Conservation (phyloP, 2,113 vertebrate genomes). For the Triplophysa rosa region DNA sequence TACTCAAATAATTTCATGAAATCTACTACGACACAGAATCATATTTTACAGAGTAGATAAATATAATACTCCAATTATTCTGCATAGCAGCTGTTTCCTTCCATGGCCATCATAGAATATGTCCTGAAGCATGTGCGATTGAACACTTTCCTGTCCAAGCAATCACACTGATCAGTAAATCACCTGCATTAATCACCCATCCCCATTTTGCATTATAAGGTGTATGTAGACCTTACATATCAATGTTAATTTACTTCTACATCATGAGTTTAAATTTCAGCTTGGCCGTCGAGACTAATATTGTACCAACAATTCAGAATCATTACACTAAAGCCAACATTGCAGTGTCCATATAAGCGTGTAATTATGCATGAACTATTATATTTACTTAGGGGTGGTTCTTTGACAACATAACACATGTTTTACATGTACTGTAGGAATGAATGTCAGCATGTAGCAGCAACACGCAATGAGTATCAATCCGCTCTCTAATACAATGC, state of each 20-base stretch:
- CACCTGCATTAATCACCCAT: slow-evolving; percentile 69
- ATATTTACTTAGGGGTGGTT: slow-evolving; percentile 36
- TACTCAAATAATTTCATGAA: too few relatives aligned
- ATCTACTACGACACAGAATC: too few relatives aligned
- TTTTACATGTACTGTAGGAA: slow-evolving; percentile 70
- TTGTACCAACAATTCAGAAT: too few relatives aligned
- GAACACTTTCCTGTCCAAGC: slow-evolving; percentile 66
- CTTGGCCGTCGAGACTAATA: background rate
- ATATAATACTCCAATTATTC: too few relatives aligned
- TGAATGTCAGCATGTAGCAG: slow-evolving; percentile 46
- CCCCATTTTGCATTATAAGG: background rate
- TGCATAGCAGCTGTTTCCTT: background rate
- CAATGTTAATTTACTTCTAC: too few relatives aligned
- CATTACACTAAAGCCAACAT: background rate
- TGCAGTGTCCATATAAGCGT: too few relatives aligned
- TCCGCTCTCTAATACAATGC: slow-evolving; percentile 35
- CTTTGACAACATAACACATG: slow-evolving; percentile 59
- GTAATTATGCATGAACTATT: slow-evolving; percentile 57
- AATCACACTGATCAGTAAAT: slow-evolving; percentile 71
- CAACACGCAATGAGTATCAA: slow-evolving; percentile 33
- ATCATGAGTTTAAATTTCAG: too few relatives aligned
- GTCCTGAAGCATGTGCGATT: background rate
- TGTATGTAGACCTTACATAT: too few relatives aligned
- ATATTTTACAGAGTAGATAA: background rate
- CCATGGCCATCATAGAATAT: background rate